Evolutionary conservation across 2,113 vertebrate genomes (phyloP).

Genomic region (Poeciliopsis occidentalis): DNA sequence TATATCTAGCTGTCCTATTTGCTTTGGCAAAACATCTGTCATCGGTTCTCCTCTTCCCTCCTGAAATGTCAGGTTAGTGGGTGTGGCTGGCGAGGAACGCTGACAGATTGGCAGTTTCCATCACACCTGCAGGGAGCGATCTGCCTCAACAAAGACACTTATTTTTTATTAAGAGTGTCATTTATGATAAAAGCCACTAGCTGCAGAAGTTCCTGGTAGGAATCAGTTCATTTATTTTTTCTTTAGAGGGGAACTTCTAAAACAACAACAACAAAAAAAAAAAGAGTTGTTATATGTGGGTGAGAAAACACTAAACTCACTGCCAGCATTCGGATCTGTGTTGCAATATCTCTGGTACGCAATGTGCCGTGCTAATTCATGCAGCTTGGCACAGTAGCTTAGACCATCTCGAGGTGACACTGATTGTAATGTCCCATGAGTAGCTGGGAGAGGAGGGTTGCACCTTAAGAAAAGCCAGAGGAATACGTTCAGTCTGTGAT

Average conservation of each 20-base stretch:
- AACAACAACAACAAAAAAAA: too few species aligned
- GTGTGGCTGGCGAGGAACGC: slow-evolving; percentile 53
- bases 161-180: too few species aligned
- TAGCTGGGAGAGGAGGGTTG: slow-evolving; percentile 44
- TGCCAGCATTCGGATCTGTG: too few species aligned
- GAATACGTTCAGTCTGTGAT: slow-evolving; percentile 69
- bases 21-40: slow-evolving; percentile 77
- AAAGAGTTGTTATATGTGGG: too few species aligned
- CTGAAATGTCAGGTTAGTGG: slow-evolving; percentile 66
- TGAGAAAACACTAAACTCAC: too few species aligned
- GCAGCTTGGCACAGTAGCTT: slow-evolving; percentile 53
- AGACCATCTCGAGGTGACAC: slow-evolving; percentile 49
- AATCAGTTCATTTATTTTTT: too few species aligned
- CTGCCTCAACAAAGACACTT: too few species aligned
- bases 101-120: slow-evolving; percentile 72
- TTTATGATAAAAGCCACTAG: too few species aligned
- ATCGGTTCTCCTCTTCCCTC: slow-evolving; percentile 44
- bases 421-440: slow-evolving; percentile 58
- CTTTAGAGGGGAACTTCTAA: too few species aligned
- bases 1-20: slow-evolving; percentile 68
- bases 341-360: slow-evolving; percentile 54
- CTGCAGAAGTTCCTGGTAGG: too few species aligned
- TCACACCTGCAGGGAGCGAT: slow-evolving; percentile 70
- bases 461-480: slow-evolving; percentile 59
- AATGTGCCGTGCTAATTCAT: slow-evolving; percentile 62